Evolutionary conservation across 2,888 invertebrate genomes (phyloP), one percentile per base, ranked within the genome.

Genomic region (Psococerastis gibbosa): DNA sequence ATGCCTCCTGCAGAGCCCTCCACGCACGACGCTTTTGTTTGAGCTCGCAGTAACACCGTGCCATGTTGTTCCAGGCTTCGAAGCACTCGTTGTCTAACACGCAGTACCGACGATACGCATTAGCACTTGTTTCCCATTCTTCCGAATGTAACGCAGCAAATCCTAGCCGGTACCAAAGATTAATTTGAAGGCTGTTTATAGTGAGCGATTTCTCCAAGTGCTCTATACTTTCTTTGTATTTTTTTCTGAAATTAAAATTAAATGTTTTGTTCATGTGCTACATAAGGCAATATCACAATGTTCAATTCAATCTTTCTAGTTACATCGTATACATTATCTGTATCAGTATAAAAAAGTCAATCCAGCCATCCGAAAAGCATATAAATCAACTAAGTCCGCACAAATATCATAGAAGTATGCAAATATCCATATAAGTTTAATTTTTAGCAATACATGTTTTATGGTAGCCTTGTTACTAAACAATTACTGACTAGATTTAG

Each of bases 1-100:
- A 62, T 0, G 97, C 84, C 61, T 97, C 94, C 54, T 81, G 73
- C 0, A 94, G 64, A 3, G 87, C 78, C 43, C 75, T 71, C 64
- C 87, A 82, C 0, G 94, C 95, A 45, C 84, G 70, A 46, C 70
- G 67, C 63, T 88, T 91, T 56, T 95, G 81, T 0, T 83, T 81
- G 43, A 83, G 66, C 55, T 84, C 80, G 6, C 92, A 78, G 53
- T 94, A 88, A 2, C 88, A 87, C 56, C 94, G 89, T 11, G 92
- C 89, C 46, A 98, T 66, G 61, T 98, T 98, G 62, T 92, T 97
- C 98, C 97, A 98, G 0, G 91, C 91, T 63, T 97, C 94, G 60
- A 88, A 95, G 44, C 83, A 82, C 62, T 71, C 71, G 48, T 64
- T 79, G 53, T 94, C 91, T n/a, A 95, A 65, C 50, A 74, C 74